These are phyloP conservation scores for Buphagus erythrorhynchus DNA, from an alignment of 2,797 vertebrate genomes.

Conservation along the genomic window DNA sequence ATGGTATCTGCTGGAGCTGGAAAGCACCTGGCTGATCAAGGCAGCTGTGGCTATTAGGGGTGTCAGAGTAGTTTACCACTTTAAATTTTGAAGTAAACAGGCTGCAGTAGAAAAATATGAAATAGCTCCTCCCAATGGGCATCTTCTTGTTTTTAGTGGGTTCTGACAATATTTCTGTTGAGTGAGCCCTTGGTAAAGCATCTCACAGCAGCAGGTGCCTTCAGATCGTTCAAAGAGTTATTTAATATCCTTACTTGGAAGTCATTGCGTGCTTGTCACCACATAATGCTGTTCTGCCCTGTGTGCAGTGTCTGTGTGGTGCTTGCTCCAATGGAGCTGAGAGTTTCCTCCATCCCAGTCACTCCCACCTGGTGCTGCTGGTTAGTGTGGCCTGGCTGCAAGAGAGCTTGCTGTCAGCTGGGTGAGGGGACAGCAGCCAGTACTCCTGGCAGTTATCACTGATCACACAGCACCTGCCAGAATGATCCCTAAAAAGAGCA, in stretches of 20 bases:
- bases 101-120: not conserved
- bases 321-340: not conserved
- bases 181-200: not conserved
- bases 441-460: rapidly evolving
- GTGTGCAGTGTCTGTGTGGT: not conserved
- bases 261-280: not conserved
- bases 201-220: not conserved
- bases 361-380: rapidly evolving
- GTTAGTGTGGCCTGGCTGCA: not conserved
- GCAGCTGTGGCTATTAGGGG: not conserved
- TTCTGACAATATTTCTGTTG: not conserved
- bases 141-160: not conserved
- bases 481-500: not conserved
- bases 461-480: not conserved
- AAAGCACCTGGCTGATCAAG: not conserved
- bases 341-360: not conserved
- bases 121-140: not conserved
- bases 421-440: not conserved
- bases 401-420: rapidly evolving
- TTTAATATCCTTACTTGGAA: not conserved
- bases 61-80: not conserved
- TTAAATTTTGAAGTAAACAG: not conserved
- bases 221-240: not conserved
- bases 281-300: not conserved
- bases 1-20: not conserved